phyloP scores from a whole-genome alignment of 2,113 vertebrate species.

The Phaetusa simplex region DNA sequence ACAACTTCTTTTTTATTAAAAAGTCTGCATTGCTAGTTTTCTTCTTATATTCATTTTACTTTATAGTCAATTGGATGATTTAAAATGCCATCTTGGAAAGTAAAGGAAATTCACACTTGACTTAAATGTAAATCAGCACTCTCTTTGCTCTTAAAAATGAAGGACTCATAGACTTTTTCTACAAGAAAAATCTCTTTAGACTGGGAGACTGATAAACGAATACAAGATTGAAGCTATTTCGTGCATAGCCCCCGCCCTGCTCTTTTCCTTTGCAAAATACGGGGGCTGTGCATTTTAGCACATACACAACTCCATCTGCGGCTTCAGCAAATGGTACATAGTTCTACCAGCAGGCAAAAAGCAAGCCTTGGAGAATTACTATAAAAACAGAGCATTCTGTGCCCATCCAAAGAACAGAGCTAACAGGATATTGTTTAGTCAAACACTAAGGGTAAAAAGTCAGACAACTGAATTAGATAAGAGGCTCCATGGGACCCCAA shows the following conservation, averaged over 20 bases:
- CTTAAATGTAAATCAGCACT: not conserved
- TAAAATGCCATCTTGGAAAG: not conserved
- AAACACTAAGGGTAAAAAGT: not conserved
- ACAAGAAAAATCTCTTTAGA: not conserved
- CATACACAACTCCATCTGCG: not conserved
- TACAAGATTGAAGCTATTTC: not conserved
- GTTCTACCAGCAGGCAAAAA: not conserved
- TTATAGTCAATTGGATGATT: not conserved
- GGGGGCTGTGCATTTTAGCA: not conserved
- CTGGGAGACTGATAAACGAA: not conserved
- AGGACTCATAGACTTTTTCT: not conserved
- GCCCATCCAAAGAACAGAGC: not conserved
- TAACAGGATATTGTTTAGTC: not conserved
- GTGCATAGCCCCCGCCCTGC: rapidly evolving
- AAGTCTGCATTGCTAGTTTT: not conserved
- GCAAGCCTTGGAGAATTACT: not conserved
- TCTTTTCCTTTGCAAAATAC: not conserved
- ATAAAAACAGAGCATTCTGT: not conserved
- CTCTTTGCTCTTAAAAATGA: not conserved
- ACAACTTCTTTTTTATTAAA: not conserved
- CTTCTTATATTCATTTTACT: not conserved
- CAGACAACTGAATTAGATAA: not conserved
- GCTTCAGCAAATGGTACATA: not conserved
- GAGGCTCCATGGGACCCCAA: not conserved
- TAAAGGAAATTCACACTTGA: not conserved